Evolutionary conservation across 2,113 vertebrate species (phyloP).

Genomic region (Bothrops jararaca): DNA sequence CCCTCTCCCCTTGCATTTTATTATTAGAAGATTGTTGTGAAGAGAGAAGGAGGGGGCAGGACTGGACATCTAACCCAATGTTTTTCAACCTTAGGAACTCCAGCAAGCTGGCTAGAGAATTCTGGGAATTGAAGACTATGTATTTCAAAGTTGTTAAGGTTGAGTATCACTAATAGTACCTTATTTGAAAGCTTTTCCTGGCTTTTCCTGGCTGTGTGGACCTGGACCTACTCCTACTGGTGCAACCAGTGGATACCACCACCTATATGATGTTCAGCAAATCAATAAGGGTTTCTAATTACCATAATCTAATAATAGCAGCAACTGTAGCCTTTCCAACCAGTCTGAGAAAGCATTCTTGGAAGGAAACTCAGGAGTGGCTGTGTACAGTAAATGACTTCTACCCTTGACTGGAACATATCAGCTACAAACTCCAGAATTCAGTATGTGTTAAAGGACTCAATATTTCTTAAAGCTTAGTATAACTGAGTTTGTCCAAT

Average conservation of each 20-base stretch:
- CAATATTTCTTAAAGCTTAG: background rate
- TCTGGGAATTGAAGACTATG: background rate
- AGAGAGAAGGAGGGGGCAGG: background rate
- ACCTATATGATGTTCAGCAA: background rate
- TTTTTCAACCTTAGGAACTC: background rate
- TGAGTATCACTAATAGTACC: background rate
- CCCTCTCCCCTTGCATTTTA: background rate
- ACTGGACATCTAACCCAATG: background rate
- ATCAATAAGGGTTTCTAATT: background rate
- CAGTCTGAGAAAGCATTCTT: background rate
- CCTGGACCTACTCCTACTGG: background rate
- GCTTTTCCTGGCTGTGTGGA: background rate
- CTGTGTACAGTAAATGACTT: background rate
- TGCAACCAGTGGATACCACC: background rate
- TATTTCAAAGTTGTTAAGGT: background rate
- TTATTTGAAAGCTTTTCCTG: background rate
- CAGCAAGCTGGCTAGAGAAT: background rate
- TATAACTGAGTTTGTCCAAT: background rate
- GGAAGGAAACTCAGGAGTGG: background rate
- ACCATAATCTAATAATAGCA: background rate
- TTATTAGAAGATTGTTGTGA: background rate
- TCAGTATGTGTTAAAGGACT: background rate
- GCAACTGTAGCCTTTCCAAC: background rate
- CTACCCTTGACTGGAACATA: background rate
- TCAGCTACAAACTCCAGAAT: background rate